Base-by-base conservation (phyloP, 2,888 invertebrate genomes). In the Seira musarum region DNA sequence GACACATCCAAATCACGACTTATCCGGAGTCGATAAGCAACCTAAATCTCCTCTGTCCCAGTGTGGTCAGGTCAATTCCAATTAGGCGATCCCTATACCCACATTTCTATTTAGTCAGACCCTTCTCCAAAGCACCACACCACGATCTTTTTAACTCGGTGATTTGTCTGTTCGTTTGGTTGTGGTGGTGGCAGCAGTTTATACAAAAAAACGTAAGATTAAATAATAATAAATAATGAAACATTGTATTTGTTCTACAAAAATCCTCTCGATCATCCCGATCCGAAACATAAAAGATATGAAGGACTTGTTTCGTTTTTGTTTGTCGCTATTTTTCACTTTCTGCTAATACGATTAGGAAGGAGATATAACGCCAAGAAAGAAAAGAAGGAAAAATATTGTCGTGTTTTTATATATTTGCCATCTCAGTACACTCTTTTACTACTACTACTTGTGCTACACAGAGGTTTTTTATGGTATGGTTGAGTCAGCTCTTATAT, bases 11-110 rank as follows among this genome's bases (percentile, higher is more conserved):
- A 61, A 72, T 64, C 64, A 19, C 65, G 19, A 65, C 71, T 71
- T 71, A 71, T 71, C 71, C 63, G 61, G 63, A 71, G 63, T 46
- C 24, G 71, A 71, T 71, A 71, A 71, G 63, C 71, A 61, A 21
- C 61, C 61, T 22, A 15, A 15, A 69, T n/a, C 15, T 30, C 30
- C 63, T 71, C 40, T 8, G 40, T 24, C 10, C 10, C 22, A 35
- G 40, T 46, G 71, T 71, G 60, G 60, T 35, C 71, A 71, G 71
- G 71, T 63, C 71, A 71, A 10, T 3, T 21, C 3, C 19, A 15
- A 24, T 21, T 60, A 30, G 1, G 30, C 24, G n/a, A 40, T 40
- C 40, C 40, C 40, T 40, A 30, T 66, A 35, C 66, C n/a, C 17
- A n/a, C 66, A n/a, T 40, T 35, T 35, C n/a, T 25, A 35, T 35